phyloP scores from a whole-genome alignment of 2,888 invertebrate genomes.

The Drosophila dives region DNA sequence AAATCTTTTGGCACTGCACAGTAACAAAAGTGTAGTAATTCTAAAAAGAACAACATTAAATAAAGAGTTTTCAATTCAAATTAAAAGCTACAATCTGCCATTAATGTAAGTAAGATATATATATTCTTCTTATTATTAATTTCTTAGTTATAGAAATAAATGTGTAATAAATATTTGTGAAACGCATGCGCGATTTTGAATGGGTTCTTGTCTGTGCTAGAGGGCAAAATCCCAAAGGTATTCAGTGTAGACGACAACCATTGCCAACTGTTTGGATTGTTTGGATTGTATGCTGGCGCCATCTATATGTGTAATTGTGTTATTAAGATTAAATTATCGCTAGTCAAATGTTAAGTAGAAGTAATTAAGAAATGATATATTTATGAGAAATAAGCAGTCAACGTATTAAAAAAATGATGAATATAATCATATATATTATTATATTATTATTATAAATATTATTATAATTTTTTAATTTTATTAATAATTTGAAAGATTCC shows the following conservation, averaged over 20 bases:
- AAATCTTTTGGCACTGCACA: not conserved
- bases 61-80: not conserved
- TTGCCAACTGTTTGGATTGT: not conserved
- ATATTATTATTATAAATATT: no score
- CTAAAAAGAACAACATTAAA: not conserved
- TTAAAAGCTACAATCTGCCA: not conserved
- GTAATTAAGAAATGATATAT: not conserved
- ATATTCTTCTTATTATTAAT: not conserved
- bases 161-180: not conserved
- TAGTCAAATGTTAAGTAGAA: not conserved
- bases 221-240: not conserved
- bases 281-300: constrained; percentile 8
- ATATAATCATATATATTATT: not conserved
- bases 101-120: not conserved
- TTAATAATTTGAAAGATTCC: not conserved
- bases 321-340: not conserved
- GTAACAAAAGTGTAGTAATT: not conserved
- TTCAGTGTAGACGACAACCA: not conserved
- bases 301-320: constrained; percentile 7
- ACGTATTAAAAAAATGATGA: not conserved
- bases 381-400: no score
- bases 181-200: constrained; percentile 24
- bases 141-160: not conserved
- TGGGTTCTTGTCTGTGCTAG: constrained; percentile 18
- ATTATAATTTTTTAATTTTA: not conserved